Conservation (phyloP, 2,797 vertebrate genomes). For the Echiichthys vipera region DNA sequence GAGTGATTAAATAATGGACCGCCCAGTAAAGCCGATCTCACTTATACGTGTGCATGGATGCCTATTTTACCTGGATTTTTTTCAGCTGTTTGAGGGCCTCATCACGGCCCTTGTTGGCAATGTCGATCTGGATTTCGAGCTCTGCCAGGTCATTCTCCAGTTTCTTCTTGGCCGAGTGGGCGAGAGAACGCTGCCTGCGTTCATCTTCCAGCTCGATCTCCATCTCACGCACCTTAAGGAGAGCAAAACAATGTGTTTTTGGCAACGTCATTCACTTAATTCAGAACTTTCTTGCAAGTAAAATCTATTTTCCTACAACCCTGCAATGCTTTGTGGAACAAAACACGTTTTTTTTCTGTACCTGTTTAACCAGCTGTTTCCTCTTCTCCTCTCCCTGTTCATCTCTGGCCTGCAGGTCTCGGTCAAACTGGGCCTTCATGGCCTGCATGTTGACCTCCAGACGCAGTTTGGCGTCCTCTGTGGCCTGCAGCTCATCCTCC, state of each 20-base stretch:
- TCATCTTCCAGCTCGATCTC: constrained; percentile 95
- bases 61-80: constrained; percentile 90
- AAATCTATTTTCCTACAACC: background rate
- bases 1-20: background rate
- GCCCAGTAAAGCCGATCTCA: background rate
- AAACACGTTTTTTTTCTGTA: constrained; percentile 61
- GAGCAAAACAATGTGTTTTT: background rate
- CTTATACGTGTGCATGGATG: background rate
- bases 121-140: constrained; percentile 90
- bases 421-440: constrained; percentile 95
- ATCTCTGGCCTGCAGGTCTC: constrained; percentile 93
- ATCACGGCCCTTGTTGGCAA: constrained; percentile 92
- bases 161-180: constrained; percentile 92
- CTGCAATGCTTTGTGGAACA: background rate
- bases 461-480: constrained; percentile 96
- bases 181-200: constrained; percentile 90
- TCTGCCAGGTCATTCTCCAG: constrained; percentile 93
- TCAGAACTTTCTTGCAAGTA: background rate
- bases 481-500: constrained; percentile 96
- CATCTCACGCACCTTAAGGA: constrained; percentile 93
- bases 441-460: constrained; percentile 99
- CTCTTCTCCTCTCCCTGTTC: constrained; percentile 96
- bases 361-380: constrained; percentile 95
- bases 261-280: background rate
- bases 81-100: constrained; percentile 96